Percentiles rank a stretch among this genome's conserved stretches.
phyloP scores from a whole-genome alignment of 2,888 invertebrate genomes.

The Brenthis ino region DNA sequence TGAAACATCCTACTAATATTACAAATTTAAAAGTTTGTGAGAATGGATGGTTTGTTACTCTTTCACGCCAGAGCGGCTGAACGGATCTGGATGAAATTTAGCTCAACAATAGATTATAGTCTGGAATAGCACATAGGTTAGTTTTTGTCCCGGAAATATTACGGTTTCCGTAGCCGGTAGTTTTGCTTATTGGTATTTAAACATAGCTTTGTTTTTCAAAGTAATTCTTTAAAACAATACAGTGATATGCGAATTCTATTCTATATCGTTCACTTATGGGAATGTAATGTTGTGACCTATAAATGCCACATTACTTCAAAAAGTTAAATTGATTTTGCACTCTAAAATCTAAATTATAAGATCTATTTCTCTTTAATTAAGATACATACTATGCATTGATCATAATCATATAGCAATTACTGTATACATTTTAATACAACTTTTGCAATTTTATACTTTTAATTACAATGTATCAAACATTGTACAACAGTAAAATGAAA shows the following conservation, averaged over 20 bases:
- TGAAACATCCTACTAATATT: too few species aligned
- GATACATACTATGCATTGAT: neutral
- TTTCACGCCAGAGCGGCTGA: too few species aligned
- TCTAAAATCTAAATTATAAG: neutral
- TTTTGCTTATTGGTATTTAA: constrained; percentile 1
- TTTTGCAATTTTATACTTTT: neutral
- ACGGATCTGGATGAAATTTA: too few species aligned
- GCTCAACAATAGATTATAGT: too few species aligned
- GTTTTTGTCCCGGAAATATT: too few species aligned
- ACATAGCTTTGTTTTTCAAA: constrained; percentile 9
- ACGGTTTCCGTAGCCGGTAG: neutral
- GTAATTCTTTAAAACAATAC: constrained; percentile 8
- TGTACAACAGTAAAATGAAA: neutral
- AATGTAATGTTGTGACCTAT: constrained; percentile 22
- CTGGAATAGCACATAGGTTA: too few species aligned
- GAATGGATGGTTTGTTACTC: too few species aligned
- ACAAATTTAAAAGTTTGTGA: too few species aligned
- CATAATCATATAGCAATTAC: neutral
- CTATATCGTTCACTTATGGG: constrained; percentile 21
- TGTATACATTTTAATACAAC: neutral
- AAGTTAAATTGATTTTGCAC: neutral
- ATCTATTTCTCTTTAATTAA: neutral
- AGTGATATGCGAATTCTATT: constrained; percentile 8
- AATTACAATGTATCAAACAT: too few species aligned
- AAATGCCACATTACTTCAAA: constrained; percentile 9